A percentile compares a stretch with the other conserved stretches of the same genome.
These are phyloP conservation scores for Cercopithecus neglectus DNA, from an alignment of 2,797 vertebrate genomes.

Conservation along the genomic window DNA sequence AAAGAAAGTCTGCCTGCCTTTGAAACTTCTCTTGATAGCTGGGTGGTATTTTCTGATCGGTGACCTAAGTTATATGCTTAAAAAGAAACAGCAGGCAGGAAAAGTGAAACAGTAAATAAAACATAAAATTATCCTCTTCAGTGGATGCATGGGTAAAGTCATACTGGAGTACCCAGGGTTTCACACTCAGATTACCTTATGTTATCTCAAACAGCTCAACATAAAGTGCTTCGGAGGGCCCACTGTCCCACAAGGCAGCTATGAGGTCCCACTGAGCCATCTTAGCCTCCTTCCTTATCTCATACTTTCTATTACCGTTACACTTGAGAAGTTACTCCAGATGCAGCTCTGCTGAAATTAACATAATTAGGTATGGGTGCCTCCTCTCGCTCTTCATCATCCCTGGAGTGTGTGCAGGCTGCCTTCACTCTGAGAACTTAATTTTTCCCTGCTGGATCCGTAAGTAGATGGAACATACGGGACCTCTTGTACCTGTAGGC, in stretches of 20 bases:
- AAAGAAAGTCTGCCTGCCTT: not conserved
- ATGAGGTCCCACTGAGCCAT: not conserved
- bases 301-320: not conserved
- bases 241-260: not conserved
- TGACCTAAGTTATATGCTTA: not conserved
- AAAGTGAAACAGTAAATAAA: not conserved
- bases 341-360: not conserved
- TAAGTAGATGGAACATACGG: not conserved
- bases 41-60: not conserved
- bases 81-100: not conserved
- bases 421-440: not conserved
- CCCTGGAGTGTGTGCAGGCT: not conserved
- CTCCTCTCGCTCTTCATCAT: not conserved
- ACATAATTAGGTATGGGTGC: not conserved
- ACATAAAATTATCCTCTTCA: not conserved
- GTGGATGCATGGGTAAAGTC: not conserved
- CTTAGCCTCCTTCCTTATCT: not conserved
- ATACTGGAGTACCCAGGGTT: accelerated
- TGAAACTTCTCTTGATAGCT: not conserved
- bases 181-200: not conserved
- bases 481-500: not conserved
- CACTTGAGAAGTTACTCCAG: not conserved
- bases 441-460: not conserved
- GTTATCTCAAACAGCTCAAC: not conserved
- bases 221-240: not conserved